Percentiles rank a stretch among this genome's conserved stretches.
Evolutionary conservation across 2,888 invertebrate species (phyloP).

Genomic region (Drosophila meridiana): DNA sequence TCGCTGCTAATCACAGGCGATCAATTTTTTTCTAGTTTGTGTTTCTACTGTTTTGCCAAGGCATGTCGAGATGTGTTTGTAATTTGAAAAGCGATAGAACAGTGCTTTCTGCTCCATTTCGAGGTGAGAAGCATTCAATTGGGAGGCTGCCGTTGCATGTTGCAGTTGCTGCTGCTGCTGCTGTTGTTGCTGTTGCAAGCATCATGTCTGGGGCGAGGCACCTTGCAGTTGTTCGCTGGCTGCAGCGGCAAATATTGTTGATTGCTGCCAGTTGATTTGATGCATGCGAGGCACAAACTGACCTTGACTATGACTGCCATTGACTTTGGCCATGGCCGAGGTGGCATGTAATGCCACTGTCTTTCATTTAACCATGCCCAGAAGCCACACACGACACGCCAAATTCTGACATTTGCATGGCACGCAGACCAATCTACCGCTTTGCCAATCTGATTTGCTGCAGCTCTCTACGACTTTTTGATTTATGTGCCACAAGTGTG

Average conservation of each 20-base stretch:
- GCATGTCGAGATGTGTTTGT: constrained; percentile 56
- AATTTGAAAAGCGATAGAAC: constrained; percentile 74
- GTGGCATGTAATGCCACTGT: constrained; percentile 58
- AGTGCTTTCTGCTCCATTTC: constrained; percentile 69
- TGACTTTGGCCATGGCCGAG: constrained; percentile 39
- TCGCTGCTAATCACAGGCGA: constrained; percentile 79
- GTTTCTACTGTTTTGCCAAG: constrained; percentile 15
- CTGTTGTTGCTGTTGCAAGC: constrained; percentile 28
- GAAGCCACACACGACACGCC: constrained; percentile 76
- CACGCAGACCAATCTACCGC: constrained; percentile 62
- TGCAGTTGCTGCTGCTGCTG: constrained; percentile 4
- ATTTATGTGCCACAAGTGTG: constrained; percentile 79
- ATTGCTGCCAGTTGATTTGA: constrained; percentile 75
- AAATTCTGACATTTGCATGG: constrained; percentile 76
- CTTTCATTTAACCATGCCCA: constrained; percentile 68
- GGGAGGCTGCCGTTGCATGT: constrained; percentile 35
- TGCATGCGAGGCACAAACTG: constrained; percentile 67
- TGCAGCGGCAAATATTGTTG: constrained; percentile 35
- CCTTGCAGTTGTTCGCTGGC: constrained; percentile 62
- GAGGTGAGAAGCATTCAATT: constrained; percentile 78
- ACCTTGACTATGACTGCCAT: constrained; percentile 68
- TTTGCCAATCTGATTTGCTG: constrained; percentile 38
- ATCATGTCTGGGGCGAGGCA: constrained; percentile 76
- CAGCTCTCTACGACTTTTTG: constrained; percentile 48
- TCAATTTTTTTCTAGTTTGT: constrained; percentile 59